Evolutionary conservation across 1,140 invertebrate species (phyloP).

Genomic region (Drosophila ananassae): DNA sequence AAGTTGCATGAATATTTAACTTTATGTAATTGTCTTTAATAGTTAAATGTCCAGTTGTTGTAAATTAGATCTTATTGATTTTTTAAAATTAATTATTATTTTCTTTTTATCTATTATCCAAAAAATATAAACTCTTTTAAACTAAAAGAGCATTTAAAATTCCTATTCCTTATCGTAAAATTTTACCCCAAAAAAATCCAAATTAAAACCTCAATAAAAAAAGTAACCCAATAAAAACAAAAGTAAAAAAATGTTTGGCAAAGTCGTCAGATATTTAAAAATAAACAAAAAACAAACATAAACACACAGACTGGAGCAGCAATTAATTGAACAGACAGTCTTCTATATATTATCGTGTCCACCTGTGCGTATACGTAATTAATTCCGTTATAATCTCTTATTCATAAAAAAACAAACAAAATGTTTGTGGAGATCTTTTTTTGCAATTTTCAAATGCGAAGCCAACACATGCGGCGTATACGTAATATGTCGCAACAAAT

Average conservation of each 20-base stretch:
- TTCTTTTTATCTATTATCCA: not conserved
- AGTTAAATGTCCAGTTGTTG: no score
- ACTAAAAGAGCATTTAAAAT: no score
- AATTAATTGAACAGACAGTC: constrained; percentile 62
- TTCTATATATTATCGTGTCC: constrained; percentile 35
- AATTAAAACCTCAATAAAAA: not conserved
- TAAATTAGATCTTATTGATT: no score
- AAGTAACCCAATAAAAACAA: constrained; percentile 6
- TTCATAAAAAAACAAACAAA: constrained; percentile 69
- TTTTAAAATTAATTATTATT: no score
- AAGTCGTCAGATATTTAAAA: constrained; percentile 67
- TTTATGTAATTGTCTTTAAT: no score
- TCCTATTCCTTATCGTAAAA: no score
- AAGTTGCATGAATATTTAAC: no score
- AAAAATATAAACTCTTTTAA: no score
- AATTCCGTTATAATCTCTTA: constrained; percentile 80
- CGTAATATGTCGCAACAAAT: constrained; percentile 21
- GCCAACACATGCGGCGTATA: constrained; percentile 5
- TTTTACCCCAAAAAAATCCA: not conserved
- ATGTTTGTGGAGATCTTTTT: constrained; percentile 3
- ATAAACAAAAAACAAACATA: constrained; percentile 67
- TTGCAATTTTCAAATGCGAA: not conserved
- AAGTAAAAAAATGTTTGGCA: constrained; percentile 32
- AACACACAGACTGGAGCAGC: constrained; percentile 18
- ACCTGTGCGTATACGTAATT: constrained; percentile 80